phyloP scores from a whole-genome alignment of 1,140 invertebrate genomes.

The Cydia pomonella region DNA sequence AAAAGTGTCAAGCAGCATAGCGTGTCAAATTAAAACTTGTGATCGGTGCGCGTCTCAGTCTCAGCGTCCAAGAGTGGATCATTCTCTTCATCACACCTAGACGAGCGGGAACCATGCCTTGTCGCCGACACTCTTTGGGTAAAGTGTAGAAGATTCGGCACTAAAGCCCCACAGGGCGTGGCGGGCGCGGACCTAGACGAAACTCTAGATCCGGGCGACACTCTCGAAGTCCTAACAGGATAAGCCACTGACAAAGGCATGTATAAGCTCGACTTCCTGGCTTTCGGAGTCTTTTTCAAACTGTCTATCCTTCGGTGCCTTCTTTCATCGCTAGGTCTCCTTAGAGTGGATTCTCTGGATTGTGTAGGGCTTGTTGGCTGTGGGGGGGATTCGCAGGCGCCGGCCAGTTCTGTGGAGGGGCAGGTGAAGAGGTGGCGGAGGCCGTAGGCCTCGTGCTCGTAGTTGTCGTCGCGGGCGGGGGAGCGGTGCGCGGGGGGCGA shows the following conservation, averaged over 20 bases:
- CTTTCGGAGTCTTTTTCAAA: slow-evolving; percentile 63
- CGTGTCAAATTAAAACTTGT: slow-evolving; percentile 63
- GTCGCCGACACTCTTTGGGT: slow-evolving; percentile 74
- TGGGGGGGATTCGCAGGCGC: slow-evolving; percentile 84
- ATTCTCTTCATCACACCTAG: slow-evolving; percentile 81
- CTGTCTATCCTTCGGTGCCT: slow-evolving; percentile 59
- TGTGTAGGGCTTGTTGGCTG: slow-evolving; percentile 88
- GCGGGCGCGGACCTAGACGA: slow-evolving; percentile 87
- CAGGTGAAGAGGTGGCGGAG: slow-evolving; percentile 57
- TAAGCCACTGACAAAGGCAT: slow-evolving; percentile 77
- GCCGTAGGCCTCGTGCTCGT: slow-evolving; percentile 54
- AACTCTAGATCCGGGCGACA: slow-evolving; percentile 54
- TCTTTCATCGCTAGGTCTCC: slow-evolving; percentile 62
- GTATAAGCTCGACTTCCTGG: slow-evolving; percentile 82
- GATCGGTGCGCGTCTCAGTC: slow-evolving; percentile 79
- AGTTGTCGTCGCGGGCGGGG: slow-evolving; percentile 56
- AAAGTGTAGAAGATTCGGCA: slow-evolving; percentile 79
- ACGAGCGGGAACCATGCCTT: slow-evolving; percentile 76
- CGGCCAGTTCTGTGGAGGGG: slow-evolving; percentile 56
- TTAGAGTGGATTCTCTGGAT: slow-evolving; percentile 63
- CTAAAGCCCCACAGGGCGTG: slow-evolving; percentile 84
- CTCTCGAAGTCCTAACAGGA: slow-evolving; percentile 52
- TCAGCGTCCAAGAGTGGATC: slow-evolving; percentile 83
- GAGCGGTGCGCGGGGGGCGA: slow-evolving; percentile 61
- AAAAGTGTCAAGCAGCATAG: slow-evolving; percentile 5